A percentile compares a stretch with the other conserved stretches of the same genome.
These are phyloP conservation scores for Temnothorax longispinosus DNA, from an alignment of 1,140 invertebrate genomes.

Conservation along the genomic window DNA sequence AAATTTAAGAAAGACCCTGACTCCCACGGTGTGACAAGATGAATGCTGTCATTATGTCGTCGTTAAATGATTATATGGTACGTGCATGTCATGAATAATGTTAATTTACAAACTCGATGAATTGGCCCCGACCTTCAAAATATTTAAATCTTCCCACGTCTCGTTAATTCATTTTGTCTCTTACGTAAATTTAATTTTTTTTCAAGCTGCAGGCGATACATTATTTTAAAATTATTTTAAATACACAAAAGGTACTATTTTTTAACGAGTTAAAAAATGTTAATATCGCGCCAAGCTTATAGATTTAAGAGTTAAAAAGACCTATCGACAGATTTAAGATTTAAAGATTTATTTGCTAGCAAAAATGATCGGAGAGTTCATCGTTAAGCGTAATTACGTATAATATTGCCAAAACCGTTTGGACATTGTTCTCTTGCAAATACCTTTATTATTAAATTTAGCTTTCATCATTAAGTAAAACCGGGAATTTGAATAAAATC, in stretches of 20 bases:
- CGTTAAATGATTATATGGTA: constrained; percentile 6
- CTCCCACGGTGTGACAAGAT: not conserved
- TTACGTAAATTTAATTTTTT: not conserved
- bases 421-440: not conserved
- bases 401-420: not conserved
- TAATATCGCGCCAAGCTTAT: not conserved
- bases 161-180: not conserved
- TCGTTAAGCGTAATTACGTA: not conserved
- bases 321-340: not conserved
- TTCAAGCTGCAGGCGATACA: not conserved
- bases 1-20: constrained; percentile 8
- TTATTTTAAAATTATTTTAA: not conserved
- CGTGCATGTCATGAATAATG: constrained; percentile 9
- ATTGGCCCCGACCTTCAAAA: constrained; percentile 12
- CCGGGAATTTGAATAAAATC: constrained; percentile 51
- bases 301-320: not conserved
- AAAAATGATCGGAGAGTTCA: not conserved
- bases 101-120: not conserved
- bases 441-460: constrained; percentile 27
- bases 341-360: not conserved
- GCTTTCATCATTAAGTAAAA: constrained; percentile 27
- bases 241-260: not conserved
- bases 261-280: not conserved
- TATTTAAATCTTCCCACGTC: constrained; percentile 3
- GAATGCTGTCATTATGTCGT: not conserved